These are phyloP conservation scores for Taurulus bubalis DNA, from an alignment of 2,113 vertebrate species.

Conservation along the genomic window DNA sequence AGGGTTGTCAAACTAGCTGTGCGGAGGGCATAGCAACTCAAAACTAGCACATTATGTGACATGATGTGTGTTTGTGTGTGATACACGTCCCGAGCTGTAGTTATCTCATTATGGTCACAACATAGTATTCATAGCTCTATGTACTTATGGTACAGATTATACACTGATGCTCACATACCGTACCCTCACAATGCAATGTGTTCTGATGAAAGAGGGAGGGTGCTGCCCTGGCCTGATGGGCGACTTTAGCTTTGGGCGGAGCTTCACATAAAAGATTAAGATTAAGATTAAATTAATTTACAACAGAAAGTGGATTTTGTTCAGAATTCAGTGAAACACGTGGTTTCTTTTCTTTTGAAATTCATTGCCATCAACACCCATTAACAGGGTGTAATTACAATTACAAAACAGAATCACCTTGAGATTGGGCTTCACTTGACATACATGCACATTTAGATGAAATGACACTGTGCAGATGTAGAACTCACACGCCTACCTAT, in stretches of 20 bases:
- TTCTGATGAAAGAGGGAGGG: neutral
- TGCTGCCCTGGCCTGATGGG: too few species aligned
- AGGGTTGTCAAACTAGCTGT: neutral
- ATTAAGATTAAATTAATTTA: neutral
- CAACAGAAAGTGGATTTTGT: neutral
- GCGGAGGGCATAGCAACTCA: neutral
- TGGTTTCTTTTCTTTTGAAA: neutral
- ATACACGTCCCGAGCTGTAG: too few species aligned
- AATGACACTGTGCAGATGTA: neutral
- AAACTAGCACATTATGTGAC: accelerated
- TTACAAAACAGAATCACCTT: too few species aligned
- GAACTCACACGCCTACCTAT: neutral
- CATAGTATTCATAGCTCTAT: neutral
- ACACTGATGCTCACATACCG: neutral
- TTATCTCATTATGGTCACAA: neutral
- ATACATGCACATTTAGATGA: neutral
- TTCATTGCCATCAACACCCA: neutral
- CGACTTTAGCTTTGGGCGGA: conserved; percentile 1
- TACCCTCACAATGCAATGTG: neutral
- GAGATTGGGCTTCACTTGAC: conserved; percentile 1
- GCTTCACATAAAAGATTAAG: conserved; percentile 45
- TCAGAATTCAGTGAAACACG: neutral
- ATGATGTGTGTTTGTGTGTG: neutral
- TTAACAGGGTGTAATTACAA: neutral
- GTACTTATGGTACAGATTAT: neutral